Conservation (phyloP, 2,888 invertebrate species). For the Nomada goodeniana region DNA sequence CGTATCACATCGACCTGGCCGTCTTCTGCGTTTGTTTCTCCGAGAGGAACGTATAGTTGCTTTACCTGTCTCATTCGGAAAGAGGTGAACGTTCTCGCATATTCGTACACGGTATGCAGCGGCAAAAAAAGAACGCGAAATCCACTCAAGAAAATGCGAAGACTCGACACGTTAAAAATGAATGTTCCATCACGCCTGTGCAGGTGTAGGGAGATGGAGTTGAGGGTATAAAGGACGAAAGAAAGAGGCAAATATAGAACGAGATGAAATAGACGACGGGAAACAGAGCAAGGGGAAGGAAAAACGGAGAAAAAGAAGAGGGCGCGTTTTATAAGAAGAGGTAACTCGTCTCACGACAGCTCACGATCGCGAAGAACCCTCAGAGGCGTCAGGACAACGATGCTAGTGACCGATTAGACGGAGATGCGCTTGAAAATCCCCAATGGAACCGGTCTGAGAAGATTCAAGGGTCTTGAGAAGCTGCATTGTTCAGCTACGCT, state of each 20-base stretch:
- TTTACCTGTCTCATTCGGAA: slow-evolving; percentile 13
- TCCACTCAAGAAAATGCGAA: slow-evolving; percentile 63
- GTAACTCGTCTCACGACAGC: slow-evolving; percentile 9
- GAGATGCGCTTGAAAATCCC: slow-evolving; percentile 49
- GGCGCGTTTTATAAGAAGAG: slow-evolving; percentile 11
- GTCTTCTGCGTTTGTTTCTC: slow-evolving; percentile 36
- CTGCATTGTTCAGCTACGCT: slow-evolving; percentile 47
- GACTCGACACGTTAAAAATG: slow-evolving; percentile 62
- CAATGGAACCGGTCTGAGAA: slow-evolving; percentile 57
- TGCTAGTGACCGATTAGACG: slow-evolving; percentile 53
- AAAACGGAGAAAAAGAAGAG: neutral
- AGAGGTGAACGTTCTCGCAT: slow-evolving; percentile 42
- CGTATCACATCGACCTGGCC: slow-evolving; percentile 21
- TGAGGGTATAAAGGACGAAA: neutral
- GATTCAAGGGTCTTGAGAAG: slow-evolving; percentile 29
- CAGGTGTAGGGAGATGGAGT: neutral
- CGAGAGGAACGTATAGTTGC: too few relatives aligned
- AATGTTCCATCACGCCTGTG: slow-evolving; percentile 48
- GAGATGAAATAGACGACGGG: neutral
- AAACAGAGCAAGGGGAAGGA: slow-evolving; percentile 4
- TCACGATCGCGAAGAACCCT: slow-evolving; percentile 12
- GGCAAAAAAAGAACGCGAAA: slow-evolving; percentile 35
- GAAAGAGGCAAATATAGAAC: neutral
- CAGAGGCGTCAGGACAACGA: slow-evolving; percentile 39
- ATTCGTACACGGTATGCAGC: slow-evolving; percentile 16